phyloP scores from a whole-genome alignment of 2,113 vertebrate species.

The Motacilla alba region DNA sequence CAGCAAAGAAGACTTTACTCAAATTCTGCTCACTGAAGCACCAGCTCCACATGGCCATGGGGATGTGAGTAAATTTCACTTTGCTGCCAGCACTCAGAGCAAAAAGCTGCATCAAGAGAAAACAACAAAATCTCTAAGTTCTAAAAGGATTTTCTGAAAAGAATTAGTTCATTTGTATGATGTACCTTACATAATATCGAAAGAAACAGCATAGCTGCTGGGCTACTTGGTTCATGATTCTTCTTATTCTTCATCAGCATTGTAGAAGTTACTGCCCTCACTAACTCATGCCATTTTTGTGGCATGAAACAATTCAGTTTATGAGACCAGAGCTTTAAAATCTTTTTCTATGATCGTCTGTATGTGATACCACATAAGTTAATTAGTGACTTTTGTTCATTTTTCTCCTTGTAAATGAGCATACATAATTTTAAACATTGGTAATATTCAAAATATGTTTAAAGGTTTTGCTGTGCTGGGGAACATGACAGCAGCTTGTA shows the following conservation, averaged over 20 bases:
- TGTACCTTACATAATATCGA: slow-evolving; percentile 31
- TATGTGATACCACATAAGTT: neutral
- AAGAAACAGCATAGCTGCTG: slow-evolving; percentile 3
- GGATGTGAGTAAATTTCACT: slow-evolving; percentile 45
- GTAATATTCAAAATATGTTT: neutral
- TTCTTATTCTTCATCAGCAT: neutral
- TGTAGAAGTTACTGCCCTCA: neutral
- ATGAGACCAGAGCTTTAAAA: neutral
- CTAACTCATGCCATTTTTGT: neutral
- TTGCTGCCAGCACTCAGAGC: slow-evolving; percentile 31
- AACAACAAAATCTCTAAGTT: slow-evolving; percentile 42
- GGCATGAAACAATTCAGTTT: neutral
- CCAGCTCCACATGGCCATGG: neutral
- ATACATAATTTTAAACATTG: neutral
- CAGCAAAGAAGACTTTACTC: slow-evolving; percentile 29
- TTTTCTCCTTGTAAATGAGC: neutral
- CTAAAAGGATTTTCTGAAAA: slow-evolving; percentile 45
- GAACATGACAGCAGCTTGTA: neutral
- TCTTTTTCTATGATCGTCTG: neutral
- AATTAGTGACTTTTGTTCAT: neutral
- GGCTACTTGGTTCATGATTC: neutral
- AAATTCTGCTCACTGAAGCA: slow-evolving; percentile 11
- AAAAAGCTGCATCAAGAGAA: slow-evolving; percentile 46
- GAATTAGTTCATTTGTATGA: slow-evolving; percentile 37
- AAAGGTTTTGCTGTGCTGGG: neutral